Base-by-base conservation (phyloP, 2,888 invertebrate genomes). In the Rhabditoides inermis region DNA sequence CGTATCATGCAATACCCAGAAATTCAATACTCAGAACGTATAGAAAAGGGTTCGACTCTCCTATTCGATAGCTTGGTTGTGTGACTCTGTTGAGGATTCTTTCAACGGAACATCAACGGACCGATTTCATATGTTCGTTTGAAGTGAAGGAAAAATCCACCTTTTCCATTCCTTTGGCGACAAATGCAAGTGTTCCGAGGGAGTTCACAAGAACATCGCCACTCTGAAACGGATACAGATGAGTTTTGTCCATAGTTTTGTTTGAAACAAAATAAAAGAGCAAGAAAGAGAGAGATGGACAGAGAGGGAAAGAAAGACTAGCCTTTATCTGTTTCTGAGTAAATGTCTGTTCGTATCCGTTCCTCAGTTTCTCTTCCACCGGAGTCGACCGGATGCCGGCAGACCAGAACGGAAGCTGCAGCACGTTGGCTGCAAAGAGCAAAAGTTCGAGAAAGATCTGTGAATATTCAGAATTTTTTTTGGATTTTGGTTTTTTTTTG, bases 171-270 rank as follows among this genome's bases (percentile, higher is more conserved):
- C 60, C 56, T 1, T 56, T 51, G 20, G 60, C 55, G 1, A 62
- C 49, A 30, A 69, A 59, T 1, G 67, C 63, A 7, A 64, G 56
- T 0, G 67, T 36, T 23, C 61, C 67, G 18, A 69, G 55, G 20
- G 67, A 59, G 47, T 67, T 67, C 0, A 64, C 59, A 45, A 67
- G 58, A 0, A 65, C 41, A 49, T 67, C 63, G 28, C 65, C 61
- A 27, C 65, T 59, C 68, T 68, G 48, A 26, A 58, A n/a, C n/a
- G n/a, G n/a, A n/a, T n/a, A n/a, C n/a, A n/a, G n/a, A n/a, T n/a
- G n/a, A n/a, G n/a, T n/a, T n/a, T n/a, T n/a, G n/a, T n/a, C n/a
- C n/a, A n/a, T n/a, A n/a, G n/a, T n/a, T n/a, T n/a, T n/a, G n/a
- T n/a, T n/a, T n/a, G n/a, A n/a, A n/a, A n/a, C n/a, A n/a, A n/a